Base-by-base conservation (phyloP, 2,888 invertebrate genomes). In the Tipula unca region DNA sequence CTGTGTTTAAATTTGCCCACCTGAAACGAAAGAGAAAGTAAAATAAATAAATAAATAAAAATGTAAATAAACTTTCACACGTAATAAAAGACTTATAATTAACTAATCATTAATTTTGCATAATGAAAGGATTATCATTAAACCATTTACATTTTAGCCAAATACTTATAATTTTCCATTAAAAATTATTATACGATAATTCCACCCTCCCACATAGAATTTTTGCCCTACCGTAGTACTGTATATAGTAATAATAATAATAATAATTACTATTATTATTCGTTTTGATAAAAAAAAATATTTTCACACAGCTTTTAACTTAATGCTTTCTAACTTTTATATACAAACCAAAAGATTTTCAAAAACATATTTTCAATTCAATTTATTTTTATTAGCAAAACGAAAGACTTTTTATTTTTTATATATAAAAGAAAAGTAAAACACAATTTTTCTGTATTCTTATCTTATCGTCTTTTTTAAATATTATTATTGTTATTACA, bases 301-400 rank as follows among this genome's bases (percentile, higher is more conserved):
- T 32, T 32, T 69, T 69, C 14, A 69, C 25, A 69, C 13, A 69
- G 48, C 48, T 48, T 48, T 48, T 3, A n/a, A 14, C 32, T 6
- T 32, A 69, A 69, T 3, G 25, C 69, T 69, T 69, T 69, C 13
- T 25, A 69, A 25, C 69, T 69, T 69, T 69, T 14, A 10, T 69
- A 25, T 10, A 69, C 1, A n/a, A n/a, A 69, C 10, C 20, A 69
- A 69, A 69, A 69, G 13, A n/a, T 8, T 69, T 69, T 10, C 69
- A 6, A 13, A 69, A 2, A n/a, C 4, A 69, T 25, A 69, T 13
- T 25, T 69, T 69, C 25, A 25, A 25, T 69, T 69, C 69, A 69
- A 69, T 69, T 69, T 69, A 69, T 69, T 69, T 69, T 69, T 69
- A 69, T 69, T 69, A 69, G 6, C 69, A 69, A 69, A 54, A 54